Evolutionary conservation across 2,888 invertebrate species (phyloP).

Genomic region (Coecobrya sp.): DNA sequence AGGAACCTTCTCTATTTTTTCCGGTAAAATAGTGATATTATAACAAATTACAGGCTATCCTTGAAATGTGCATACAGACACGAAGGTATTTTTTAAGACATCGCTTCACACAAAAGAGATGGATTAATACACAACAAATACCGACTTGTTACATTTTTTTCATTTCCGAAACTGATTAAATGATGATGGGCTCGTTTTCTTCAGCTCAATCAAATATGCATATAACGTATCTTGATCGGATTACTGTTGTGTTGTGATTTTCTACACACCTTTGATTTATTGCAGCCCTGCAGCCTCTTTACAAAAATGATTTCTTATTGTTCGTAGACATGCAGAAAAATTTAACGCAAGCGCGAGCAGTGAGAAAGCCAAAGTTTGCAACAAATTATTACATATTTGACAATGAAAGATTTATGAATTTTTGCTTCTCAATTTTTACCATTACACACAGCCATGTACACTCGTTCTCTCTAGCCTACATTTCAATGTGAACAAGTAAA

Average conservation of each 20-base stretch:
- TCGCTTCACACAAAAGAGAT: not conserved
- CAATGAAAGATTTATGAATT: conserved; percentile 1
- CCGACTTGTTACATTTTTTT: too few species aligned
- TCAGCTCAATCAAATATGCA: not conserved
- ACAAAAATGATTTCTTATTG: too few species aligned
- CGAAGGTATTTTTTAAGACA: not conserved
- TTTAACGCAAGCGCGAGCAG: too few species aligned
- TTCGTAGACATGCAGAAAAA: too few species aligned
- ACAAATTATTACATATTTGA: conserved; percentile 9
- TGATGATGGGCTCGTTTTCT: too few species aligned
- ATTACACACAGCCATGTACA: not conserved
- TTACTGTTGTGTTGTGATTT: not conserved
- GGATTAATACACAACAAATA: not conserved
- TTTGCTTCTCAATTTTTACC: not conserved
- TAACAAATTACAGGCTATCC: too few species aligned
- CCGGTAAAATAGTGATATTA: too few species aligned
- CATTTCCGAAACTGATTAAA: too few species aligned
- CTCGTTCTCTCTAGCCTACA: not conserved
- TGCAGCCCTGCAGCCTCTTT: not conserved
- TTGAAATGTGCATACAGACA: not conserved
- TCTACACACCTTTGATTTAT: not conserved
- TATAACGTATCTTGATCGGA: not conserved
- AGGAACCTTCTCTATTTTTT: not conserved
- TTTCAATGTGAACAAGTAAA: not conserved
- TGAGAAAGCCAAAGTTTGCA: too few species aligned